Conservation (phyloP, 2,888 invertebrate species). For the Orchesellides sinensis region DNA sequence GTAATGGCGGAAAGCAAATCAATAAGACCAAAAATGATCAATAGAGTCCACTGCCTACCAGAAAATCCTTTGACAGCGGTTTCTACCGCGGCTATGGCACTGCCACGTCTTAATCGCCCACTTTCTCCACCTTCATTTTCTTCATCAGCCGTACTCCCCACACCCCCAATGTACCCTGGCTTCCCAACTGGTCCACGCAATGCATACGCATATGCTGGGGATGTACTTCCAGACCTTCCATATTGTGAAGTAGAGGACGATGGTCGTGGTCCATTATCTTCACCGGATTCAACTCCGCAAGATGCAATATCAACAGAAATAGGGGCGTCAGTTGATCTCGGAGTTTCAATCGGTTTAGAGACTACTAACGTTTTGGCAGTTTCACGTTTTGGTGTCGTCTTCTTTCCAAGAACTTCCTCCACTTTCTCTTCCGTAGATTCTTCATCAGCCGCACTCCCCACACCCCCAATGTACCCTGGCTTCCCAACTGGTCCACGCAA, state of each 20-base stretch:
- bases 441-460: constrained; percentile 31
- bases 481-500: constrained; percentile 41
- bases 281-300: neutral
- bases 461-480: constrained; percentile 41
- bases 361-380: constrained; percentile 30
- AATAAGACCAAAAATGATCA: constrained; percentile 87
- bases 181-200: constrained; percentile 41
- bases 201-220: constrained; percentile 40
- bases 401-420: neutral
- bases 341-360: neutral
- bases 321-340: constrained; percentile 32
- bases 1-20: constrained; percentile 91
- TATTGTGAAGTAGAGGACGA: neutral
- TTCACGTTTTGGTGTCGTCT: too few species aligned
- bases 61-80: constrained; percentile 80
- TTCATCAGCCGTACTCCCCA: constrained; percentile 31
- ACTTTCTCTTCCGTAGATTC: neutral
- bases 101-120: neutral
- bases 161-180: constrained; percentile 41
- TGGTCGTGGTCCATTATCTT: neutral
- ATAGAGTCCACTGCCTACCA: constrained; percentile 86
- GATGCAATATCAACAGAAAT: constrained; percentile 22
- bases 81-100: constrained; percentile 40
- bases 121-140: neutral
- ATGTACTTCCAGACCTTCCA: constrained; percentile 4